A percentile compares a stretch with the other conserved stretches of the same genome.
phyloP scores from a whole-genome alignment of 35 echinoderm and acorn worm species.

The Ptychodera flava region DNA sequence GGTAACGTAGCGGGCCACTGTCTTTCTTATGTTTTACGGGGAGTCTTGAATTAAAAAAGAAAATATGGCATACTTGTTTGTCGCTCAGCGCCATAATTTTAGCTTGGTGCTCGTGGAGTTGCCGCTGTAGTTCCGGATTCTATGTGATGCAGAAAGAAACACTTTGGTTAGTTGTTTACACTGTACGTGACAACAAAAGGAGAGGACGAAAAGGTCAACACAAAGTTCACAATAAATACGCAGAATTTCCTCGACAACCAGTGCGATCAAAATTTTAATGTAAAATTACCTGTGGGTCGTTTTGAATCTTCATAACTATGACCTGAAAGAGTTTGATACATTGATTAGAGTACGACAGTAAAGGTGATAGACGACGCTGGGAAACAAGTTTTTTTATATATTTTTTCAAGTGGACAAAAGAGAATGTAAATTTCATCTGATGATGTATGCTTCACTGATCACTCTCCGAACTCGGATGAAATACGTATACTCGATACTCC shows the following conservation, averaged over 20 bases:
- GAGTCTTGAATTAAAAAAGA: background rate
- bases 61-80: constrained; percentile 61
- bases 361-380: background rate
- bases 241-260: background rate
- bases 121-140: constrained; percentile 73
- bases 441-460: background rate
- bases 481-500: background rate
- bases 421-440: background rate
- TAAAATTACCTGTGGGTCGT: constrained; percentile 77
- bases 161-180: background rate
- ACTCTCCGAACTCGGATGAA: background rate
- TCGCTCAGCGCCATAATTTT: constrained; percentile 84
- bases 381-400: background rate
- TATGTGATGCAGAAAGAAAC: constrained; percentile 5
- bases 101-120: constrained; percentile 65
- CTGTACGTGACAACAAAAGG: background rate
- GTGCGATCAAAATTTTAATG: background rate
- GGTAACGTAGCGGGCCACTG: no score
- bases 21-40: no score
- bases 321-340: constrained; percentile 69
- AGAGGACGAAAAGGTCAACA: background rate
- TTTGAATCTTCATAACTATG: constrained; percentile 76
- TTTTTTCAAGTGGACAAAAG: constrained; percentile 1
- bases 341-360: background rate
- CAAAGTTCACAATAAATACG: background rate